Evolutionary conservation across 2,113 vertebrate species (phyloP).

Genomic region (Cephalopterus ornatus): DNA sequence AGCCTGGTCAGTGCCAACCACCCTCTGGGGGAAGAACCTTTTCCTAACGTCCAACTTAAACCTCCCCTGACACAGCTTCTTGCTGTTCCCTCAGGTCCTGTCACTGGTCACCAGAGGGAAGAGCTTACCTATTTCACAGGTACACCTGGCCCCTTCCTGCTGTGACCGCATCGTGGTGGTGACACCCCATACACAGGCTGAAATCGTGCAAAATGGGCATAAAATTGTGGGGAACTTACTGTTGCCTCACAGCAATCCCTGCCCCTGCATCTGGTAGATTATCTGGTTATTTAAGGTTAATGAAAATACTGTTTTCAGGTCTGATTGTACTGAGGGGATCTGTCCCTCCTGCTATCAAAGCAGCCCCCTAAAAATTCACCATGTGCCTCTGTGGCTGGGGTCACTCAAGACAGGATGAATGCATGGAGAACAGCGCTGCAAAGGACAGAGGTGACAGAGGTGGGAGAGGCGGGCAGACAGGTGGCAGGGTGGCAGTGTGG

Average conservation of each 20-base stretch:
- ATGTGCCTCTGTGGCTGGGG: rapidly evolving
- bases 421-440: rapidly evolving
- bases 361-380: neutral
- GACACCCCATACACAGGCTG: neutral
- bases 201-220: neutral
- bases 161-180: rapidly evolving
- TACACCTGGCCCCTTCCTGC: neutral
- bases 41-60: neutral
- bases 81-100: neutral
- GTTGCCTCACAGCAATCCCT: neutral
- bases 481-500: neutral
- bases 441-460: neutral
- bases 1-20: neutral
- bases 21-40: neutral
- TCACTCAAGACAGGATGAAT: neutral
- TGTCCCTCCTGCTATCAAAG: neutral
- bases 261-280: neutral
- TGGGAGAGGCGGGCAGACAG: neutral
- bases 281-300: neutral
- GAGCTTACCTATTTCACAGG: neutral
- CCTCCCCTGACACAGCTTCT: neutral
- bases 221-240: neutral
- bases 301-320: neutral
- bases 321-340: neutral
- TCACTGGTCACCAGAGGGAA: neutral